Evolutionary conservation across 2,888 invertebrate species (phyloP).

Genomic region (Linyphia triangularis): DNA sequence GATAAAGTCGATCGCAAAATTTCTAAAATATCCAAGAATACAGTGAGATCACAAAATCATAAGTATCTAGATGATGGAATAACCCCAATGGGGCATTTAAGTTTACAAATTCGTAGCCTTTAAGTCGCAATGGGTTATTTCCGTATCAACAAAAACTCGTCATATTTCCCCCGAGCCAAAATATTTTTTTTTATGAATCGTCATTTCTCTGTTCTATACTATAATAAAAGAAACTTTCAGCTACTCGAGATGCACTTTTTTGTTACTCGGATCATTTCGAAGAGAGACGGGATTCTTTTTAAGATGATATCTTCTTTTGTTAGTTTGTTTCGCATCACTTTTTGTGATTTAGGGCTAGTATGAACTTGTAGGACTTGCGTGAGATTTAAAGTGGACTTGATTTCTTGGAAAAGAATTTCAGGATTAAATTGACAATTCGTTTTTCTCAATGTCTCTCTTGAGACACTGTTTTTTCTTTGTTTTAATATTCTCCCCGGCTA

Average conservation of each 20-base stretch:
- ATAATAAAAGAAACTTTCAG: background rate
- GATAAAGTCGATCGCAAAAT: background rate
- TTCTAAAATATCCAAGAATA: background rate
- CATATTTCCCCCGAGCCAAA: background rate
- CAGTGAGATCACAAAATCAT: background rate
- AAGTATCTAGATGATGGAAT: conserved; percentile 9
- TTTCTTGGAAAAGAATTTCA: background rate
- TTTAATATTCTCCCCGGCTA: too few relatives aligned
- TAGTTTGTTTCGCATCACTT: background rate
- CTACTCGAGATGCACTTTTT: background rate
- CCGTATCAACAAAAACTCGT: conserved; percentile 7
- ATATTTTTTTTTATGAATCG: background rate
- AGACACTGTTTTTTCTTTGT: too few relatives aligned
- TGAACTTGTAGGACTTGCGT: background rate
- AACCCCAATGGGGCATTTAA: background rate
- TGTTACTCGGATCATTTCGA: background rate
- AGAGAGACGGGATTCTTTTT: background rate
- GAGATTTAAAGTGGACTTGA: background rate
- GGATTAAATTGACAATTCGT: too few relatives aligned
- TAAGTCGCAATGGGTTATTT: conserved; percentile 8
- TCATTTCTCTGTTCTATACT: background rate
- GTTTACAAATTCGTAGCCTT: background rate
- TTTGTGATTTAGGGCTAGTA: background rate
- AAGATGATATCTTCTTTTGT: background rate
- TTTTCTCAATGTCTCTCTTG: too few relatives aligned